Evolutionary conservation across 2,888 invertebrate species (phyloP), one percentile per base, ranked within the genome.

Genomic region (Chloroclystis v-ata): DNA sequence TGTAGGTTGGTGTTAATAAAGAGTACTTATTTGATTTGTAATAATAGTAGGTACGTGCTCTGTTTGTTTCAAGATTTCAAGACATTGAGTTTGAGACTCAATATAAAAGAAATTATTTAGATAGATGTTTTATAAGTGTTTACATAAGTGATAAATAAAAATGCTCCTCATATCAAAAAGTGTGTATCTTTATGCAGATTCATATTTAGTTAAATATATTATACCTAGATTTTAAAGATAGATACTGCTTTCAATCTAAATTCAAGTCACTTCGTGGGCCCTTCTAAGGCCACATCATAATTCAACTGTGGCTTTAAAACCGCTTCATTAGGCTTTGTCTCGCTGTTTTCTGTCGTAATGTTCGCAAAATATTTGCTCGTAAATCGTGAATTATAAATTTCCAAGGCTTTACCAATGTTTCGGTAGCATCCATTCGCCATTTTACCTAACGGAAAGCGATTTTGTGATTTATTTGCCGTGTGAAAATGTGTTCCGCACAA

Each of bases 291-390:
- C 37, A 20, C 12, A 26, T 30, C 40, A 43, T 52, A 43, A 49
- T 49, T 52, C 48, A 48, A 46, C 48, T 30, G 43, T 11, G 33
- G 46, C 48, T 46, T 52, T 43, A 43, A 46, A 52, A 52, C 46
- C 43, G 48, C 51, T 50, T 40, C 30, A 38, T 35, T 28, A 29
- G 43, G 40, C 46, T 46, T 45, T 49, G 14, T 46, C 29, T 20
- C 20, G 20, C 20, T 20, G 20, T 20, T 20, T 20, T 20, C 20
- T 20, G 3, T 43, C 28, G 30, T 25, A 50, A 40, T 47, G 46
- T 50, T 33, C 30, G 28, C 26, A 43, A 39, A 50, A 46, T 43
- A 37, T 50, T 42, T 38, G 39, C 30, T 33, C 26, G 32, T 50
- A 43, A 26, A 40, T 46, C 24, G 32, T 30, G 24, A 43, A 46